A percentile compares a stretch with the other conserved stretches of the same genome.
Evolutionary conservation across 1,140 invertebrate genomes (phyloP).

Genomic region (Drosophila seguyi): DNA sequence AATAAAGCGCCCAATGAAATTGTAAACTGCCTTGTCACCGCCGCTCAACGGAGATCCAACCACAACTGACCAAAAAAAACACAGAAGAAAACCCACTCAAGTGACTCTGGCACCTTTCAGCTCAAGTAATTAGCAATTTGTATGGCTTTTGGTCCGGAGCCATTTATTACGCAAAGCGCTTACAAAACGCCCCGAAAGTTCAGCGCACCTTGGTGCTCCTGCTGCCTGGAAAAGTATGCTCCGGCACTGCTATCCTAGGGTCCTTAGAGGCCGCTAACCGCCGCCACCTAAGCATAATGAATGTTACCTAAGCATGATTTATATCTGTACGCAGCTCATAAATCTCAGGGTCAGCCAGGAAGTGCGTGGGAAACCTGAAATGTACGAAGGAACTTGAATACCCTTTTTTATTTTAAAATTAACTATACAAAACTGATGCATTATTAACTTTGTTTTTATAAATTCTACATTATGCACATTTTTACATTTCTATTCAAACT

Average conservation of each 20-base stretch:
- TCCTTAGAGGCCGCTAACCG: slow-evolving; percentile 25
- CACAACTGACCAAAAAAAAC: slow-evolving; percentile 1
- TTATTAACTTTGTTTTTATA: too few species aligned
- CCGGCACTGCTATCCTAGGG: slow-evolving; percentile 11
- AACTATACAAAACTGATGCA: too few species aligned
- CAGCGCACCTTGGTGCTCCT: slow-evolving; percentile 31
- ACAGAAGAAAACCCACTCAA: slow-evolving; percentile 13
- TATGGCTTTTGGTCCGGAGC: slow-evolving; percentile 49
- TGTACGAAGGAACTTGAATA: background rate
- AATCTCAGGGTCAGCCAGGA: slow-evolving; percentile 52
- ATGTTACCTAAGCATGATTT: slow-evolving; percentile 80
- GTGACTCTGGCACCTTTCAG: slow-evolving; percentile 45
- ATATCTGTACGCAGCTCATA: slow-evolving; percentile 62
- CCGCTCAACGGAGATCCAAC: slow-evolving; percentile 11
- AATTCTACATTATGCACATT: too few species aligned
- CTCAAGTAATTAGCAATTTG: slow-evolving; percentile 78
- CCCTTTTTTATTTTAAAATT: too few species aligned
- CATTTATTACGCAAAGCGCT: slow-evolving; percentile 64
- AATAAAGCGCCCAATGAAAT: slow-evolving; percentile 59
- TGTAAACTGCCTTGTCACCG: slow-evolving; percentile 64
- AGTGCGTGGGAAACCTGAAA: background rate
- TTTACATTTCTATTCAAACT: background rate
- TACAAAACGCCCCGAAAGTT: slow-evolving; percentile 56
- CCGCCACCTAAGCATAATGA: slow-evolving; percentile 68
- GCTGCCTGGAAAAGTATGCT: slow-evolving; percentile 40